Base-by-base conservation (phyloP, 2,113 vertebrate species). In the Onychostoma macrolepis region DNA sequence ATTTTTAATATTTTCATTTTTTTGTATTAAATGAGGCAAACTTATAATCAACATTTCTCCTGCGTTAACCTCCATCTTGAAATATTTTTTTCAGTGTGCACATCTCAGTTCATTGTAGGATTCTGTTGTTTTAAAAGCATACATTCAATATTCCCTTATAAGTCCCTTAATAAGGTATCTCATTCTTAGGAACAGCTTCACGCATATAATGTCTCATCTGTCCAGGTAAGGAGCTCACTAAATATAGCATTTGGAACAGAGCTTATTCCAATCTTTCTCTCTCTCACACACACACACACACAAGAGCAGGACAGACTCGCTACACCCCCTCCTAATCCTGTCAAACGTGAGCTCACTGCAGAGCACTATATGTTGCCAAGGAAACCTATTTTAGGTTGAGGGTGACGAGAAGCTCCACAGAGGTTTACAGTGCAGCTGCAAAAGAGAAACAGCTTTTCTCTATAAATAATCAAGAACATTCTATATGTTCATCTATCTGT, bases 331-430 rank as follows among this genome's bases (percentile, higher is more conserved):
- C 88, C 81, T 88, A 12, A 85, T 85, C 30, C 67, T 85, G 17
- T 56, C 50, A 81, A 63, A 5, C 81, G 77, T 88, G 76, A 85
- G 71, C 88, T 91, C 88, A 92, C 86, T 88, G 90, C 88, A 89
- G 80, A 89, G 85, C 84, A 78, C 74, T 36, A 53, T 63, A 11
- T 61, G 93, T 93, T 94, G 88, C 92, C 92, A 91, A 85, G 87
- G 89, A 84, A 90, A 90, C 87, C 85, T 75, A 83, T 77, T 88
- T 85, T 80, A 63, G 50, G 72, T 56, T 69, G 80, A 81, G 85
- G 65, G 61, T 69, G 63, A 74, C 75, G 38, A 53, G 13, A 53
- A 53, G 48, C 48, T 78, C 76, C 45, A 80, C 83, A 84, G 63
- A 87, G 83, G 56, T 76, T 79, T 72, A 50, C 45, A 78, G 43